These are phyloP conservation scores for Epinephelus fuscoguttatus DNA, from an alignment of 2,113 vertebrate species.

Conservation along the genomic window DNA sequence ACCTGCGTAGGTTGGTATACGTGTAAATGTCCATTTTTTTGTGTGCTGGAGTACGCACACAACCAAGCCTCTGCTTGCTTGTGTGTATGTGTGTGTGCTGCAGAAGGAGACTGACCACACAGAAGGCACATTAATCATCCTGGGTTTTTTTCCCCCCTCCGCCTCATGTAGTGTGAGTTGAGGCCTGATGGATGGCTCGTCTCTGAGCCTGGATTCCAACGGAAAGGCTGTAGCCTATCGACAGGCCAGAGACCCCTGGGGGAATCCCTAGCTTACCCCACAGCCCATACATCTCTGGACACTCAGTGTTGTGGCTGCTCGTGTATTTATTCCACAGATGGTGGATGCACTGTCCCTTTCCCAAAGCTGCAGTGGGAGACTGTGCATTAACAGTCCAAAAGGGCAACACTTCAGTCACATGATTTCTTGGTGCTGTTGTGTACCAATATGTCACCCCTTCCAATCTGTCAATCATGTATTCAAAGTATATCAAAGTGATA, in stretches of 20 bases:
- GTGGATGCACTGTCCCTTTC: neutral
- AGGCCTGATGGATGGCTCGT: conserved; percentile 80
- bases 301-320: conserved; percentile 17
- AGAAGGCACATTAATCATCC: conserved; percentile 79
- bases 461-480: neutral
- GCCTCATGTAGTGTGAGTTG: conserved; percentile 65
- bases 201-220: conserved; percentile 54
- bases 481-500: neutral
- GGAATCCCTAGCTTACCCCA: conserved; percentile 54
- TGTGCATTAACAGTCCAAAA: conserved; percentile 8
- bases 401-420: neutral
- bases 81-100: conserved; percentile 40
- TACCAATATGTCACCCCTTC: no score
- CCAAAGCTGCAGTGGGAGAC: conserved; percentile 12
- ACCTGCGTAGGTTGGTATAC: conserved; percentile 17
- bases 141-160: conserved; percentile 16
- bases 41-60: conserved; percentile 11
- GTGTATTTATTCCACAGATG: conserved; percentile 45
- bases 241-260: conserved; percentile 57
- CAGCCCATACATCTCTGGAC: conserved; percentile 49
- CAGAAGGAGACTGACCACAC: conserved; percentile 72
- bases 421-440: neutral
- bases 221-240: conserved; percentile 61
- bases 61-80: conserved; percentile 37
- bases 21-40: conserved; percentile 30